A percentile compares a stretch with the other conserved stretches of the same genome.
These are phyloP conservation scores for Etheostoma nigrum DNA, from an alignment of 2,797 vertebrate genomes.

Conservation along the genomic window DNA sequence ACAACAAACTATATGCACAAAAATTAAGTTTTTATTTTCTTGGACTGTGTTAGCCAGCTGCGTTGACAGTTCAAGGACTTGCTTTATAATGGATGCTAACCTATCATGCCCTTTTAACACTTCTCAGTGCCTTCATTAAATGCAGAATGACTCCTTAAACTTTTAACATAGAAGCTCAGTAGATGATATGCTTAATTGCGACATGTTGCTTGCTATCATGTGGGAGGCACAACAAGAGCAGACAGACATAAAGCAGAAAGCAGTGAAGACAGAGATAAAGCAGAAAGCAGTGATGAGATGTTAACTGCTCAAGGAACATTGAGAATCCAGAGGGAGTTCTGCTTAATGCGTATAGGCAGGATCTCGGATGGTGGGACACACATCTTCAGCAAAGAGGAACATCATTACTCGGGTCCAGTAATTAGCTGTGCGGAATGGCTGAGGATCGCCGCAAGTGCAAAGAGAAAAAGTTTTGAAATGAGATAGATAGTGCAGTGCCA, in stretches of 20 bases:
- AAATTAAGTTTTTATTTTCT: slow-evolving; percentile 30
- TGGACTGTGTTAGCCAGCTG: slow-evolving; percentile 12
- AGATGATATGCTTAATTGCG: slow-evolving; percentile 57
- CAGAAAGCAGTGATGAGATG: slow-evolving; percentile 61
- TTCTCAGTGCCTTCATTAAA: slow-evolving; percentile 56
- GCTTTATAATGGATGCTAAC: slow-evolving; percentile 67
- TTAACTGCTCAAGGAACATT: slow-evolving; percentile 65
- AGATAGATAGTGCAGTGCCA: slow-evolving; percentile 80
- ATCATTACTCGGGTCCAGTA: slow-evolving; percentile 78
- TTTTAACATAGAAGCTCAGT: slow-evolving; percentile 37
- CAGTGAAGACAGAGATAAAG: slow-evolving; percentile 46
- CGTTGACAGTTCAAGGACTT: slow-evolving; percentile 51
- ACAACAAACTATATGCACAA: slow-evolving; percentile 12
- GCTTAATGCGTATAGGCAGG: slow-evolving; percentile 63
- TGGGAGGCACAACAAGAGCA: slow-evolving; percentile 47
- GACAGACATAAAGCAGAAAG: slow-evolving; percentile 50
- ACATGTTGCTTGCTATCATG: slow-evolving; percentile 47
- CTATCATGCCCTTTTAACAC: slow-evolving; percentile 51
- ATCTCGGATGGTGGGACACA: slow-evolving; percentile 66
- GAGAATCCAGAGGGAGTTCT: slow-evolving; percentile 60
- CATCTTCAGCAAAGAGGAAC: slow-evolving; percentile 68
- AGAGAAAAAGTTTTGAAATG: slow-evolving; percentile 74
- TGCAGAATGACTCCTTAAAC: slow-evolving; percentile 56
- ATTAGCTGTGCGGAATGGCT: slow-evolving; percentile 77
- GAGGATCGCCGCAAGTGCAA: slow-evolving; percentile 73